phyloP scores from a whole-genome alignment of 2,113 vertebrate genomes.

The Circaetus cinerascens region DNA sequence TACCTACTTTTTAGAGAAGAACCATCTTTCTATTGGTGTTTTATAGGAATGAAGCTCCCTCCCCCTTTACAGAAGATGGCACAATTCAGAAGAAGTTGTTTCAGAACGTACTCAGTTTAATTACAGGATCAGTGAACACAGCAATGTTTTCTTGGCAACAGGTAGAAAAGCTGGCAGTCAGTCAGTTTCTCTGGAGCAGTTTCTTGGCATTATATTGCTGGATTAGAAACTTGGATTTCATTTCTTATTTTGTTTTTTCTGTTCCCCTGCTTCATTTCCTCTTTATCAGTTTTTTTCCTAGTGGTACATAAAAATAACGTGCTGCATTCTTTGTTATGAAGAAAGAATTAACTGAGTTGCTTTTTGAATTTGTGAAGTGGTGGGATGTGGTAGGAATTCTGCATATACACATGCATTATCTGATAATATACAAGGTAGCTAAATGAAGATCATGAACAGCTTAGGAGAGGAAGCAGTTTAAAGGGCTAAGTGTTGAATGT shows the following conservation, averaged over 20 bases:
- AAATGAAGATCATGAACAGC: not conserved
- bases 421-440: not conserved
- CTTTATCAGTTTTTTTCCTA: not conserved
- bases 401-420: not conserved
- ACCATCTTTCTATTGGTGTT: not conserved
- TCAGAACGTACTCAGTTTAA: constrained; percentile 34
- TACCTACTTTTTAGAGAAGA: not conserved
- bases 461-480: not conserved
- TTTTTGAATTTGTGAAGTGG: not conserved
- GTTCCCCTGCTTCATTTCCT: not conserved
- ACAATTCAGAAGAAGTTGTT: not conserved
- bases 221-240: constrained; percentile 13
- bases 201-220: not conserved
- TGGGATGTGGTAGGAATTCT: not conserved
- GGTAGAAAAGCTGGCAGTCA: constrained; percentile 49
- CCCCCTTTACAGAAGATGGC: not conserved
- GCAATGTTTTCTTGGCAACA: constrained; percentile 55
- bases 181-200: constrained; percentile 23
- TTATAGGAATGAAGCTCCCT: not conserved
- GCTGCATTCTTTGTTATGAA: not conserved
- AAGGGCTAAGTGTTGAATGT: not conserved
- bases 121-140: constrained; percentile 59
- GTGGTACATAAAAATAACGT: constrained; percentile 2
- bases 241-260: constrained; percentile 38
- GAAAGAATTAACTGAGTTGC: not conserved